phyloP scores from a whole-genome alignment of 2,113 vertebrate species.

The Alethe diademata region DNA sequence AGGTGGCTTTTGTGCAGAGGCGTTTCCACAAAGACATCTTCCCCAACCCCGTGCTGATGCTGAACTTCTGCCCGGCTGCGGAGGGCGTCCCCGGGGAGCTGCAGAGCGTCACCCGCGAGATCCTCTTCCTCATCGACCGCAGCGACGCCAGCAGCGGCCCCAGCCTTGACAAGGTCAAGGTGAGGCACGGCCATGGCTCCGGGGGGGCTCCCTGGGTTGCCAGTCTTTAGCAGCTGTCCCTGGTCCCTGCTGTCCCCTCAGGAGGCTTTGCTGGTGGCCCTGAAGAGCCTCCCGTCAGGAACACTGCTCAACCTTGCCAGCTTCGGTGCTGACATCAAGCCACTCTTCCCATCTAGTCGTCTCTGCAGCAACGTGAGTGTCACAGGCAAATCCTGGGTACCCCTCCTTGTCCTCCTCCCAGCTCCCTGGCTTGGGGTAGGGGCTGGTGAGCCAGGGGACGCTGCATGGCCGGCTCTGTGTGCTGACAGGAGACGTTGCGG shows the following conservation, averaged over 20 bases:
- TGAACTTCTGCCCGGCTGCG: conserved; percentile 90
- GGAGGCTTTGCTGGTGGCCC: conserved; percentile 88
- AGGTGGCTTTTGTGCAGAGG: conserved; percentile 92
- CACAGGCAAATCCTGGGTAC: rapidly evolving
- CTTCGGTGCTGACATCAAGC: conserved; percentile 78
- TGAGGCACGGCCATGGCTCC: neutral
- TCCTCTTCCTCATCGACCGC: conserved; percentile 87
- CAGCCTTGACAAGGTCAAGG: conserved; percentile 81
- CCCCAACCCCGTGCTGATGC: conserved; percentile 89
- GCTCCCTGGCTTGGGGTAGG: rapidly evolving
- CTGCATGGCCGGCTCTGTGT: rapidly evolving
- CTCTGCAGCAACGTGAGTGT: conserved; percentile 85
- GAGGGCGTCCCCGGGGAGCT: conserved; percentile 75
- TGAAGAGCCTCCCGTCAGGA: conserved; percentile 89
- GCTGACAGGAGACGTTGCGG: conserved; percentile 77
- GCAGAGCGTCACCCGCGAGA: conserved; percentile 84
- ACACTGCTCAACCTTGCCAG: conserved; percentile 85
- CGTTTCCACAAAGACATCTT: conserved; percentile 95
- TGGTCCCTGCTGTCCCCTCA: conserved; percentile 40
- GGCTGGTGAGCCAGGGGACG: rapidly evolving
- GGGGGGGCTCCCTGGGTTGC: neutral
- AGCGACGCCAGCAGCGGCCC: conserved; percentile 69
- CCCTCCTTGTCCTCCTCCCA: rapidly evolving
- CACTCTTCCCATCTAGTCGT: conserved; percentile 86
- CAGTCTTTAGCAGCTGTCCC: neutral